Evolutionary conservation across 2,797 vertebrate genomes (phyloP), one percentile per base, ranked within the genome.

Genomic region (Acomys russatus): DNA sequence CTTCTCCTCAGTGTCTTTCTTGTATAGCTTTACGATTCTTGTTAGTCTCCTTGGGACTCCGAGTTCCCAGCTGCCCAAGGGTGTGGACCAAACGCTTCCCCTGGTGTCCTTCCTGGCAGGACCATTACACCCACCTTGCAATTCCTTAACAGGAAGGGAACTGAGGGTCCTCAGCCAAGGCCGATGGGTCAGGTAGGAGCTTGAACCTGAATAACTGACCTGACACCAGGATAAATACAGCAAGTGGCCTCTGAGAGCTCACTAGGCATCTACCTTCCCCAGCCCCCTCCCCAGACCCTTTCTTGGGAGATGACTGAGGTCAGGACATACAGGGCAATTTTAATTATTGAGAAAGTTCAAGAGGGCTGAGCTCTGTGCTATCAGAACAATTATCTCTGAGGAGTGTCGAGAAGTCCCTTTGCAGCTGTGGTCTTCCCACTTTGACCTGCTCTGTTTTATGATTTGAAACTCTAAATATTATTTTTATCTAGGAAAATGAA

Each of bases 61-160:
- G 76, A 96, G 49, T 71, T 70, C 78, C 88, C 54, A 80, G 9
- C 22, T 10, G 23, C 92, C 70, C 9, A 0, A 33, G 74, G 83
- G 89, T 78, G 63, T 66, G 33, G 49, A 88, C 61, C 33, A 30
- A 91, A 17, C 85, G 90, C 87, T 82, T 56, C 38, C 95, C 0
- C 0, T 2, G 79, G 78, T 38, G 6, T 70, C 44, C 54, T 82
- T 90, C 70, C 56, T 82, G 82, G 25, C 4, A 28, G 85, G 78
- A 71, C 74, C 90, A 71, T 95, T 77, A 28, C 63, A 54, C 70
- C 10, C 80, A 96, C 76, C 30, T 7, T 94, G 94, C 88, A 82
- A 44, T 76, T 97, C 96, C 90, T 82, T 28, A 38, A 82, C 88
- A 25, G 0, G 87, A 63, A 61, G 71, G 38, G 79, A 78, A 88